Evolutionary conservation across 2,888 invertebrate genomes (phyloP), one percentile per base, ranked within the genome.

Genomic region (Palloptera scutellata): DNA sequence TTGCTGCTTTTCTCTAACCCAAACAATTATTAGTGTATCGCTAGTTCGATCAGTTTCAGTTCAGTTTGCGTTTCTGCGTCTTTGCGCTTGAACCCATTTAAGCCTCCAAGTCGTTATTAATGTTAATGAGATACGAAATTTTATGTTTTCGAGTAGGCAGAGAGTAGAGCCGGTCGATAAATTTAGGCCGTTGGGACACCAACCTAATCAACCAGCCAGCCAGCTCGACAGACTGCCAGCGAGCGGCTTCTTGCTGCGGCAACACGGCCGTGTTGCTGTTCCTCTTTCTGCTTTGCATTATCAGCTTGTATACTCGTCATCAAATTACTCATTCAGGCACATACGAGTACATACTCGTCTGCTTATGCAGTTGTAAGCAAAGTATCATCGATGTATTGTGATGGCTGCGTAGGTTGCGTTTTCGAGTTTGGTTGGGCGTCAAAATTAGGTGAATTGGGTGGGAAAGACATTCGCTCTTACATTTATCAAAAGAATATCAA

Each of bases 101-200:
- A 59, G 59, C 41, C 42, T 59, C 41, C 59, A 20, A n/a, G 20
- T 8, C 15, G 19, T n/a, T 79, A 79, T 80, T 78, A 78, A 78
- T 78, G 78, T 79, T 78, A 78, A 78, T 78, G 78, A 78, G 80
- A 75, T 64, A 73, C 70, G 74, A 79, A 79, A 73, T 42, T 58
- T 58, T 57, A 41, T 13, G 12, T 57, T 15, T 42, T n/a, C n/a
- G 58, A 42, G 43, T 58, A 58, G 58, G 58, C 13, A 4, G 55
- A 15, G 30, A 30, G 30, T 30, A 30, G 30, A 30, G 30, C 6
- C 30, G 30, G 30, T 30, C 30, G 30, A 30, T 30, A 2, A 6
- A 6, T 30, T 30, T 30, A 30, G 30, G 30, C 30, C 30, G 2
- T 30, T 30, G 30, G 30, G 30, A 30, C 6, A 30, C 3, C 30